phyloP scores from a whole-genome alignment of 1,140 invertebrate genomes.

The Muscidifurax raptorellus region DNA sequence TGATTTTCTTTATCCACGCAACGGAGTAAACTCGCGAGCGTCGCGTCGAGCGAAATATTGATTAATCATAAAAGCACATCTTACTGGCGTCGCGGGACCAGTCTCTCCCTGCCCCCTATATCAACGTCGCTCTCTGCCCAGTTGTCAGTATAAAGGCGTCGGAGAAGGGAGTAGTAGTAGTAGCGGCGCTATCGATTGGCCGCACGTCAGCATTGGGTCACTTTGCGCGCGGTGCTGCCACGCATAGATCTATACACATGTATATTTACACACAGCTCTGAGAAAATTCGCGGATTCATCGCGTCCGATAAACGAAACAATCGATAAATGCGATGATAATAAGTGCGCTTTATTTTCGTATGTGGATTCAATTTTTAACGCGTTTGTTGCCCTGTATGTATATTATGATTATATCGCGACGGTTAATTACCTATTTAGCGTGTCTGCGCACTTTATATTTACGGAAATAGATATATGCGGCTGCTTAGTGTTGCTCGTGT shows the following conservation, averaged over 20 bases:
- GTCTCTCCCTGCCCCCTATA: background rate
- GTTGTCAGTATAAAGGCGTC: conserved; percentile 22
- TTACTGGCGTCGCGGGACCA: background rate
- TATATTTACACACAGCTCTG: background rate
- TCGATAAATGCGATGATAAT: conserved; percentile 40
- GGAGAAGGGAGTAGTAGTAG: conserved; percentile 30
- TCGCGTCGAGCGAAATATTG: background rate
- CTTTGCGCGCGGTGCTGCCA: conserved; percentile 39
- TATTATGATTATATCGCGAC: no score
- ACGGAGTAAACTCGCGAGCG: background rate
- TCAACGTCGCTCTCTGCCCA: background rate
- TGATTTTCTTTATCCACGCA: background rate
- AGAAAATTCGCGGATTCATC: conserved; percentile 24
- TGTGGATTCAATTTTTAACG: no score
- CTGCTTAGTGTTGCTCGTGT: no score
- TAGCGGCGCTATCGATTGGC: conserved; percentile 57
- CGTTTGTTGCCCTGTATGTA: no score
- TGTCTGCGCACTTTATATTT: no score
- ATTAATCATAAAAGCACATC: conserved; percentile 2
- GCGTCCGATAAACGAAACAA: background rate
- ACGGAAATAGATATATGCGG: no score
- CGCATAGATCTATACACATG: background rate
- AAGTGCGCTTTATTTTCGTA: background rate
- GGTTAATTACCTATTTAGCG: no score
- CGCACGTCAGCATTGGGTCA: conserved; percentile 59